Percentiles rank a stretch among this genome's conserved stretches.
These are phyloP conservation scores for Alethe diademata DNA, from an alignment of 2,113 vertebrate species.

Conservation along the genomic window DNA sequence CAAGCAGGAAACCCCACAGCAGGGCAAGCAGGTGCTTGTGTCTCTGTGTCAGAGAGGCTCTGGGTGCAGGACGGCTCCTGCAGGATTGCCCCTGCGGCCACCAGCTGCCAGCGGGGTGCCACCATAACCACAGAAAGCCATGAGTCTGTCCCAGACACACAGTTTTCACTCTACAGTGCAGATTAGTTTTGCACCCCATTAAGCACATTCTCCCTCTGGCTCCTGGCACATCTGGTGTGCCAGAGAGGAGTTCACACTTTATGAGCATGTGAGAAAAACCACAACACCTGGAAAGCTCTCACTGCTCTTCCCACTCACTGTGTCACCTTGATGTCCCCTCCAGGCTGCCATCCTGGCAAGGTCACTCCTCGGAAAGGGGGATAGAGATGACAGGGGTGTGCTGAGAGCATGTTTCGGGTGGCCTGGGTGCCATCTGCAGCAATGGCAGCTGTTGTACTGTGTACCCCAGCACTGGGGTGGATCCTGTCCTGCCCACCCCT, in stretches of 20 bases:
- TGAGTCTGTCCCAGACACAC: neutral
- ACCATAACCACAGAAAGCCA: neutral
- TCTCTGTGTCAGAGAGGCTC: neutral
- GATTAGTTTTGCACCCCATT: neutral
- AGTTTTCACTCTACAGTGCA: neutral
- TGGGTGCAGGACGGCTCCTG: neutral
- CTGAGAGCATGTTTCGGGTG: fast-evolving
- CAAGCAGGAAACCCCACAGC: neutral
- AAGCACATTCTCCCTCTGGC: fast-evolving
- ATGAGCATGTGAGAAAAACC: neutral
- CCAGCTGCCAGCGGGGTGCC: fast-evolving
- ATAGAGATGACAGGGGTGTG: fast-evolving
- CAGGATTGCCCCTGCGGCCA: fast-evolving
- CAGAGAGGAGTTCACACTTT: neutral
- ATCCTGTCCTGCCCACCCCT: neutral
- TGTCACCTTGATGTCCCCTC: neutral
- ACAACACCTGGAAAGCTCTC: neutral
- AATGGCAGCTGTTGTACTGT: neutral
- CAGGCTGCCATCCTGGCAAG: neutral
- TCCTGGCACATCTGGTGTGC: neutral
- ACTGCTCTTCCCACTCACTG: neutral
- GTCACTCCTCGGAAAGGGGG: neutral
- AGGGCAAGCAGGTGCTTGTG: neutral
- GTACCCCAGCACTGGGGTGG: neutral
- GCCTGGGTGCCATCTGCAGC: neutral